Evolutionary conservation across 2,888 invertebrate genomes (phyloP).

Genomic region (Andrena haemorrhoa): DNA sequence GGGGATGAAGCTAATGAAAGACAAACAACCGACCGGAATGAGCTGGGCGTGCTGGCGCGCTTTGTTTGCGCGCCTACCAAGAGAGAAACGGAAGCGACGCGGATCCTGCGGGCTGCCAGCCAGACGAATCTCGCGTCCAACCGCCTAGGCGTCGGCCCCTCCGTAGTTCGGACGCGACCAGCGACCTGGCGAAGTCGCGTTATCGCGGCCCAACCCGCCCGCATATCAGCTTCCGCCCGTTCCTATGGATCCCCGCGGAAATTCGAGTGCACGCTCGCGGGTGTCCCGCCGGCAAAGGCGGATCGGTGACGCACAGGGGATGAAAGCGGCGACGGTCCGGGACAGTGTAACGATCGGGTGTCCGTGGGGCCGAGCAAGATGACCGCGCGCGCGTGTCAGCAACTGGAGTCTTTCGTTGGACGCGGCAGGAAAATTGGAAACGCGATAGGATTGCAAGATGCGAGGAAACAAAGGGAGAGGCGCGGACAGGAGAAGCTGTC

Average conservation of each 20-base stretch:
- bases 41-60: slow-evolving; percentile 31
- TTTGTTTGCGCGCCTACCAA: slow-evolving; percentile 51
- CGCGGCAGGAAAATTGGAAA: slow-evolving; percentile 27
- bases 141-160: background rate
- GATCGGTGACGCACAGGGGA: background rate
- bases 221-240: slow-evolving; percentile 43
- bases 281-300: slow-evolving; percentile 12
- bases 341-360: background rate
- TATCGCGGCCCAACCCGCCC: slow-evolving; percentile 52
- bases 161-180: slow-evolving; percentile 1
- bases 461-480: slow-evolving; percentile 13
- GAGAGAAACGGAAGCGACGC: slow-evolving; percentile 36
- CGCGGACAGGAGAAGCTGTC: background rate
- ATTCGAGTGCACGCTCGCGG: slow-evolving; percentile 7
- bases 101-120: slow-evolving; percentile 45
- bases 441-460: slow-evolving; percentile 27
- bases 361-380: background rate
- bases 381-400: background rate
- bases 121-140: slow-evolving; percentile 17
- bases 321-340: background rate
- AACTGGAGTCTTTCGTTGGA: slow-evolving; percentile 8
- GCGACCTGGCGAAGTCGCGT: slow-evolving; percentile 35
- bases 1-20: slow-evolving; percentile 51
- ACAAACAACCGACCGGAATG: slow-evolving; percentile 43
- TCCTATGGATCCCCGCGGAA: slow-evolving; percentile 29